phyloP scores from a whole-genome alignment of 2,797 vertebrate genomes.

The Agapornis canus region DNA sequence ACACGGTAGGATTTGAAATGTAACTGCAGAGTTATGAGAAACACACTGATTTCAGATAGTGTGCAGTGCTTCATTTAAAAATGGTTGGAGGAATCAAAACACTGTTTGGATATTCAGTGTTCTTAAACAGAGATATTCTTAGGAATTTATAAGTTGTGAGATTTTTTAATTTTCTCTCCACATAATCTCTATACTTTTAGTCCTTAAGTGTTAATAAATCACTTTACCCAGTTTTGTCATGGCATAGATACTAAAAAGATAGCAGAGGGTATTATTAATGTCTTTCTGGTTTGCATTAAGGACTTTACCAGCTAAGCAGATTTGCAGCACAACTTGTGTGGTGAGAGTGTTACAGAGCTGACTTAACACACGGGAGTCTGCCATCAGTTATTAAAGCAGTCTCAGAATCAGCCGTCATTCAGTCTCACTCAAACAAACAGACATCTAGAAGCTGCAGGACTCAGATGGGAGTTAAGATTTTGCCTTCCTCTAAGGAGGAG shows the following conservation, averaged over 20 bases:
- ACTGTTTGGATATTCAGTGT: background rate
- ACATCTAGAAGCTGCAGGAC: background rate
- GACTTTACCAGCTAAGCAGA: background rate
- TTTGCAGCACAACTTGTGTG: background rate
- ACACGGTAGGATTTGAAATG: conserved; percentile 84
- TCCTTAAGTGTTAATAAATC: background rate
- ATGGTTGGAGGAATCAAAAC: background rate
- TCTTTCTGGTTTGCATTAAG: background rate
- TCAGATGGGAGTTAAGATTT: background rate
- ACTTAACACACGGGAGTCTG: background rate
- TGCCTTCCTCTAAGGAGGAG: background rate
- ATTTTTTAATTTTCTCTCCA: background rate
- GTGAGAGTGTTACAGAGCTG: background rate
- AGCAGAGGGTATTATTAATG: background rate
- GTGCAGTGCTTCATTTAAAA: background rate
- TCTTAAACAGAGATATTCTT: background rate
- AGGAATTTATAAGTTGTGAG: background rate
- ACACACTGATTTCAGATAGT: background rate
- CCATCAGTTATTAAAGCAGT: background rate
- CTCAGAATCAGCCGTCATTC: background rate
- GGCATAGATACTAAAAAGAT: background rate
- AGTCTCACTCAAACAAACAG: background rate
- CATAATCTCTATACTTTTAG: background rate
- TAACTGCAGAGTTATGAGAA: background rate
- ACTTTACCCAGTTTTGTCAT: background rate